Conservation (phyloP, 2,797 vertebrate species). For the Gymnothorax javanicus region DNA sequence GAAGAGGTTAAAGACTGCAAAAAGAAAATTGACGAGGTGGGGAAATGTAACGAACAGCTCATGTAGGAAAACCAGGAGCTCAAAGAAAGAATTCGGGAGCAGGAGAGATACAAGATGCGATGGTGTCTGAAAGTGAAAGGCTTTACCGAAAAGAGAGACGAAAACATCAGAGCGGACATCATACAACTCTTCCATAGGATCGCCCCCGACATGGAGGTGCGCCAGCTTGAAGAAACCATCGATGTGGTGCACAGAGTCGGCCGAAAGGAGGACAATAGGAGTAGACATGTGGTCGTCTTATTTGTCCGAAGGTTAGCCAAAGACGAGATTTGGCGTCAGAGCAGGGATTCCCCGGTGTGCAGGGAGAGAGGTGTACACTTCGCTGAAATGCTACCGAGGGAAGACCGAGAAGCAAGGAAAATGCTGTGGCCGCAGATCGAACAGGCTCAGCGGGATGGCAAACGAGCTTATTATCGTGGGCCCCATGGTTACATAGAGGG, state of each 20-base stretch:
- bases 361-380: background rate
- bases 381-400: background rate
- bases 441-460: constrained; percentile 19
- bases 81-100: background rate
- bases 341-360: background rate
- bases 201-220: background rate
- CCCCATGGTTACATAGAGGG: background rate
- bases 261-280: constrained; percentile 6
- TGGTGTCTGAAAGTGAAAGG: no score
- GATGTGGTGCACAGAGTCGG: background rate
- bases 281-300: background rate
- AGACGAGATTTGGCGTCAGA: constrained; percentile 5
- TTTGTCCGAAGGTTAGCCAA: constrained; percentile 21
- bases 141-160: no score
- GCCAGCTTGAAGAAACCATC: background rate
- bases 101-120: background rate
- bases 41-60: background rate
- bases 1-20: background rate
- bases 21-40: no score
- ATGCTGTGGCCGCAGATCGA: constrained; percentile 21
- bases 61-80: background rate
- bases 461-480: background rate
- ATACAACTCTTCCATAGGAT: background rate
- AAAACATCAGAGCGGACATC: no score
- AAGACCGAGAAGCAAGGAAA: constrained; percentile 25